Base-by-base conservation (phyloP, 2,888 invertebrate genomes). In the Coleophora deauratella region DNA sequence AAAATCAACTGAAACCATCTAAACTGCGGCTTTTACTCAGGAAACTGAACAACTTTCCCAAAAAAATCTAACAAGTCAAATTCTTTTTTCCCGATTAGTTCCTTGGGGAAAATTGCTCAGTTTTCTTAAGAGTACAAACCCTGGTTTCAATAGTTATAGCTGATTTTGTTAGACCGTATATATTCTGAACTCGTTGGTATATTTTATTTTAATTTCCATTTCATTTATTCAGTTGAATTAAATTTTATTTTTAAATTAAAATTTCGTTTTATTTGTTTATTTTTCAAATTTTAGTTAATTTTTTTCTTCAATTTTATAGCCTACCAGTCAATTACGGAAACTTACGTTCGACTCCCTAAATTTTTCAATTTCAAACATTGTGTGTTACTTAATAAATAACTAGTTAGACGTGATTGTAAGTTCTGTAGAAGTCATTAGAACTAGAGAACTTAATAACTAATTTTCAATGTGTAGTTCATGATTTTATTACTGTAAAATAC, bases 321-420 rank as follows among this genome's bases (percentile, higher is more conserved):
- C 80, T 80, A 80, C 79, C 75, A 78, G 82, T 84, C 82, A 84
- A 82, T 84, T 84, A 82, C 47, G 43, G 40, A 42, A 38, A n/a
- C 37, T 28, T 35, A 35, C 8, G 38, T 78, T 82, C 62, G 84
- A 80, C 84, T 85, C 84, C 84, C 84, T 85, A 82, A 84, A 82
- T 81, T 85, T 81, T 81, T 80, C 84, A 85, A 85, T 85, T 85
- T 81, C 59, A 74, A 65, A 66, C 27, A 37, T 45, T 41, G 38
- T 42, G 37, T 37, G 30, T 31, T n/a, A 27, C 15, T 35, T 15
- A 33, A 34, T 15, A 9, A 10, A n/a, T n/a, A n/a, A n/a, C n/a
- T n/a, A n/a, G n/a, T 4, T 14, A 34, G 15, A 33, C 13, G 15
- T 21, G 30, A 30, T 10, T 37, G 37, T 37, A 37, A n/a, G n/a